These are phyloP conservation scores for Melanotaenia parkinsoni DNA, from an alignment of 2,797 vertebrate genomes.

Conservation along the genomic window DNA sequence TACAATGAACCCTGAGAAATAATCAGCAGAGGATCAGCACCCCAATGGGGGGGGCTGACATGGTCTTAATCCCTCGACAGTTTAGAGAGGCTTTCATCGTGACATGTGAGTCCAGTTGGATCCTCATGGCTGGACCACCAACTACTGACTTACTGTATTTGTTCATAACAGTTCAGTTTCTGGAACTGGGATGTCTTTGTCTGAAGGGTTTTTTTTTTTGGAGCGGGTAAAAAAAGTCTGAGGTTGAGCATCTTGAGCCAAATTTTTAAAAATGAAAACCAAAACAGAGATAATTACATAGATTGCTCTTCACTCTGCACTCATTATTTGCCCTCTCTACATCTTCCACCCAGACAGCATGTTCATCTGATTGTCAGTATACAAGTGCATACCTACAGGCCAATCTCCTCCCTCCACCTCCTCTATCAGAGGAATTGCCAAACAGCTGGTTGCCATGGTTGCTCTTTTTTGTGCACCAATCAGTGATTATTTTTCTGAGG, in stretches of 20 bases:
- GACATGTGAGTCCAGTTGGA: slow-evolving; percentile 34
- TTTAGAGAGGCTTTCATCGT: slow-evolving; percentile 46
- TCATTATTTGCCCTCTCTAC: background rate
- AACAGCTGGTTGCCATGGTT: slow-evolving; percentile 81
- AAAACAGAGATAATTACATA: background rate
- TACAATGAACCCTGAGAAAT: slow-evolving; percentile 12
- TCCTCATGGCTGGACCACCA: slow-evolving; percentile 24
- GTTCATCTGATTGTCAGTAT: slow-evolving; percentile 35
- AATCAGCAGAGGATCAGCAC: slow-evolving; percentile 42
- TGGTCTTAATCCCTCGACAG: slow-evolving; percentile 27
- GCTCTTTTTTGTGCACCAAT: slow-evolving; percentile 63
- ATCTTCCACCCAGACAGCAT: slow-evolving; percentile 9
- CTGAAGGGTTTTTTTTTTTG: background rate
- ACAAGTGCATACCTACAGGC: slow-evolving; percentile 48
- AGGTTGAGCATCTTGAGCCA: slow-evolving; percentile 11
- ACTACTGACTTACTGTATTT: background rate
- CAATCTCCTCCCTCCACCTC: slow-evolving; percentile 39
- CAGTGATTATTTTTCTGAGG: slow-evolving; percentile 50
- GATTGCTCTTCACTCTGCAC: background rate
- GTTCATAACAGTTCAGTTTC: background rate
- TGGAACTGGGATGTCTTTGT: slow-evolving; percentile 1
- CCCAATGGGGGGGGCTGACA: slow-evolving; percentile 23
- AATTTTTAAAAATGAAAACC: slow-evolving; percentile 8
- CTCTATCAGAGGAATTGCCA: slow-evolving; percentile 62
- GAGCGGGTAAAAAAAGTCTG: slow-evolving; percentile 18